phyloP scores from a whole-genome alignment of 53 echinoderm and acorn worm species.

The Mesocentrotus franciscanus region DNA sequence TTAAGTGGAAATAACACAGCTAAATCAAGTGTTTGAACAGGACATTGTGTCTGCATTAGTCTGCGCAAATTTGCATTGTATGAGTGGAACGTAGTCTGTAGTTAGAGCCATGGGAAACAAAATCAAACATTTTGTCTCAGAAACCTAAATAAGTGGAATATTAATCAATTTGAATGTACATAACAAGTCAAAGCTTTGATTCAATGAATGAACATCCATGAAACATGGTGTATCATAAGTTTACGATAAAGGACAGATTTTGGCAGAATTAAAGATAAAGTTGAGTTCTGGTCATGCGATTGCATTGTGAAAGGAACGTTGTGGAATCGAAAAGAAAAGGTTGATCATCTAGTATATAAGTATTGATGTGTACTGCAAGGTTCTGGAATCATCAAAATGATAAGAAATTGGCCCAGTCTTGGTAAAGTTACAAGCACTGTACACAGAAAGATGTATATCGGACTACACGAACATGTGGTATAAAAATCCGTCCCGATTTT shows the following conservation, averaged over 20 bases:
- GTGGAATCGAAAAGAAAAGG: too few relatives aligned
- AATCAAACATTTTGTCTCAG: background rate
- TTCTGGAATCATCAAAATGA: too few relatives aligned
- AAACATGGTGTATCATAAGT: background rate
- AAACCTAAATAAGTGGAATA: background rate
- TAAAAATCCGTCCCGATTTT: too few relatives aligned
- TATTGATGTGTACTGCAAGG: too few relatives aligned
- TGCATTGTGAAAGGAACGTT: too few relatives aligned
- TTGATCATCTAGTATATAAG: too few relatives aligned
- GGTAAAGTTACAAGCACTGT: too few relatives aligned
- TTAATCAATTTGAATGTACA: background rate
- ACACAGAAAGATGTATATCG: too few relatives aligned
- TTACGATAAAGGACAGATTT: background rate
- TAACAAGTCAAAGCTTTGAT: background rate
- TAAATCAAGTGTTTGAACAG: background rate
- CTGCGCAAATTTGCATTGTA: background rate
- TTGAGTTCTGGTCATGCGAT: too few relatives aligned
- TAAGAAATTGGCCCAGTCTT: too few relatives aligned
- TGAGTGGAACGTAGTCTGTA: background rate
- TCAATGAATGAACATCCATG: background rate
- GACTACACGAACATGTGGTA: too few relatives aligned
- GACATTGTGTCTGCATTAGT: background rate
- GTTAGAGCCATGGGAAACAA: background rate
- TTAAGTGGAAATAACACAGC: background rate
- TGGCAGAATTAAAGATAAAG: background rate